A percentile compares a stretch with the other conserved stretches of the same genome.
These are phyloP conservation scores for Antedon mediterranea DNA, from an alignment of 53 echinoderm and acorn worm genomes.

Conservation along the genomic window DNA sequence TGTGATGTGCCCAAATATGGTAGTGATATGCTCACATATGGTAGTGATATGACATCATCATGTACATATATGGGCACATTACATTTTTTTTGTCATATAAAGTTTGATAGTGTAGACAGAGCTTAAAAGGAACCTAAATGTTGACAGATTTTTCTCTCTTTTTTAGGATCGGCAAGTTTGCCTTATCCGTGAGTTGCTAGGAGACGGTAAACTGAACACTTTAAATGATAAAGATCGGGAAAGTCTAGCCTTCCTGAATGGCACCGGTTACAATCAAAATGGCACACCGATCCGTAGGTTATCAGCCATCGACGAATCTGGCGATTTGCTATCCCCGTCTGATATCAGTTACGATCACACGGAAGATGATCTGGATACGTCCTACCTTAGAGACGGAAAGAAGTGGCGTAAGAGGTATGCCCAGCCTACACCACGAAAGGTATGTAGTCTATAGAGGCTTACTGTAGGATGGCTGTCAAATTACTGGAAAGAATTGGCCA, in stretches of 20 bases:
- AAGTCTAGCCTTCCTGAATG: conserved; percentile 66
- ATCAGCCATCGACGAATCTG: conserved; percentile 88
- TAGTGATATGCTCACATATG: no score
- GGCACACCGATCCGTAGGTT: conserved; percentile 44
- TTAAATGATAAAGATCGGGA: conserved; percentile 76
- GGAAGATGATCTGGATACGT: conserved; percentile 89
- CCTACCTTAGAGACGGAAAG: conserved; percentile 77
- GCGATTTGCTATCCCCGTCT: conserved; percentile 72
- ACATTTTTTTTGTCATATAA: no score
- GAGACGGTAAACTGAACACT: conserved; percentile 64
- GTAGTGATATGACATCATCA: no score
- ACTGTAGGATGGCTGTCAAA: no score
- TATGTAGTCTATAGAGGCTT: no score
- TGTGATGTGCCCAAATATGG: no score
- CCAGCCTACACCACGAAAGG: background rate
- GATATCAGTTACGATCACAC: conserved; percentile 90
- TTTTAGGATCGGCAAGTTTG: conserved; percentile 68
- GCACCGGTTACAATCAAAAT: conserved; percentile 23
- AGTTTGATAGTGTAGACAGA: no score
- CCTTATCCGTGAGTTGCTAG: conserved; percentile 89
- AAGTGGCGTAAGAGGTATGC: conserved; percentile 25
- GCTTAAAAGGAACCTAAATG: no score
- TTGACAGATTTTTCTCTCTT: background rate
- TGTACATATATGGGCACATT: no score
- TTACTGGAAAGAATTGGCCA: no score